A percentile compares a stretch with the other conserved stretches of the same genome.
Conservation (phyloP, 1,140 invertebrate genomes). For the Meloidogyne floridensis region DNA sequence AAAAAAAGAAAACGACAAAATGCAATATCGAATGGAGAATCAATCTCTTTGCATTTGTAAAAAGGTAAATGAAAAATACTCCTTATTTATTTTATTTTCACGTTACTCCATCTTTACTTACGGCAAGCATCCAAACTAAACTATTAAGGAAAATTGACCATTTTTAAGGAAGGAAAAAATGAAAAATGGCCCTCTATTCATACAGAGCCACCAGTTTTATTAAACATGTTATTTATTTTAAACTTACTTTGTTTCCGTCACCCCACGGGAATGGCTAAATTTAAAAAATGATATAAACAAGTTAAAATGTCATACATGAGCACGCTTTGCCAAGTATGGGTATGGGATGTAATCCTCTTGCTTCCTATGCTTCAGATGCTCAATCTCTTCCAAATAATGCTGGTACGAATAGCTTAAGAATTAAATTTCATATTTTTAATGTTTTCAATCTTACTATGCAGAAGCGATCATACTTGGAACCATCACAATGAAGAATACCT, state of each 20-base stretch:
- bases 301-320: slow-evolving; percentile 18
- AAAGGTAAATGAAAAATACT: too few relatives aligned
- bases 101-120: too few relatives aligned
- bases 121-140: too few relatives aligned
- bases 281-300: neutral
- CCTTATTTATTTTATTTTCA: too few relatives aligned
- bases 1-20: too few relatives aligned
- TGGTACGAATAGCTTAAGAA: slow-evolving; percentile 32
- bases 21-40: too few relatives aligned
- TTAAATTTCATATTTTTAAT: neutral
- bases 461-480: slow-evolving; percentile 38
- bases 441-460: neutral
- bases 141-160: too few relatives aligned
- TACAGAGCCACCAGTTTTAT: neutral
- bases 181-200: too few relatives aligned
- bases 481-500: slow-evolving; percentile 33
- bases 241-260: slow-evolving; percentile 66
- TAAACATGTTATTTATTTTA: slow-evolving; percentile 50
- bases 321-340: slow-evolving; percentile 41
- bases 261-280: slow-evolving; percentile 67
- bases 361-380: slow-evolving; percentile 31
- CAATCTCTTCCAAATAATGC: slow-evolving; percentile 35
- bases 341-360: slow-evolving; percentile 47
- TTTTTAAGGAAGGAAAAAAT: too few relatives aligned
- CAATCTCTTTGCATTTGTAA: too few relatives aligned